Evolutionary conservation across 2,888 invertebrate genomes (phyloP).

Genomic region (Pandemis corylana): DNA sequence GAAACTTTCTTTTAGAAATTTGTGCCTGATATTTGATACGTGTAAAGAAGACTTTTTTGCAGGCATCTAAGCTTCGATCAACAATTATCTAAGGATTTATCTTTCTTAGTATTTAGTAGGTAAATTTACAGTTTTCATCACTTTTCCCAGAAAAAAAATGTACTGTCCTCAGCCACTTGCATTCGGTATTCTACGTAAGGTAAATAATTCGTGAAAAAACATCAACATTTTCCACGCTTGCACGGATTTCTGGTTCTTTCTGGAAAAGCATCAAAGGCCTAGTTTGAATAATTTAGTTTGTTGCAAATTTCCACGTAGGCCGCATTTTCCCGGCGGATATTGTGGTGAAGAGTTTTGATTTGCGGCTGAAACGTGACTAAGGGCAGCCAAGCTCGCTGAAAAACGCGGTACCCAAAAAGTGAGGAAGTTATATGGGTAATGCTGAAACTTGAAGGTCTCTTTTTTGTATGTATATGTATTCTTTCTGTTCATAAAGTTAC

Average conservation of each 20-base stretch:
- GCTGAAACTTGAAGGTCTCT: not conserved
- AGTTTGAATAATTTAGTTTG: slow-evolving; percentile 67
- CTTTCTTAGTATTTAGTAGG: no score
- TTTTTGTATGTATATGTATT: not conserved
- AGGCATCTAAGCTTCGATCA: no score
- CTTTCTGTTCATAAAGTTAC: no score
- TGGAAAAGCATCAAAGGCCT: slow-evolving; percentile 49
- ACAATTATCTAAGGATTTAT: no score
- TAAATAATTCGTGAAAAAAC: not conserved
- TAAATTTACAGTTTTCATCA: no score
- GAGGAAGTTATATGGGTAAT: not conserved
- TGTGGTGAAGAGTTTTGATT: slow-evolving; percentile 48
- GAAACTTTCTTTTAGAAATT: not conserved
- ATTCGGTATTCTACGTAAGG: not conserved
- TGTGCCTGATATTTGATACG: not conserved
- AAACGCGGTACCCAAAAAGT: not conserved
- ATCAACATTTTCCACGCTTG: not conserved
- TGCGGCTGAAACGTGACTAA: slow-evolving; percentile 53
- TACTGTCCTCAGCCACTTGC: not conserved
- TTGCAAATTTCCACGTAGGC: slow-evolving; percentile 52
- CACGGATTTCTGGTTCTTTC: not conserved
- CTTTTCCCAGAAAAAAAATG: not conserved
- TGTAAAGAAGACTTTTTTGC: no score
- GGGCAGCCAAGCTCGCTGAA: not conserved
- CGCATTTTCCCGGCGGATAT: slow-evolving; percentile 47